phyloP scores from a whole-genome alignment of 2,888 invertebrate species.

The Pherbina coryleti region DNA sequence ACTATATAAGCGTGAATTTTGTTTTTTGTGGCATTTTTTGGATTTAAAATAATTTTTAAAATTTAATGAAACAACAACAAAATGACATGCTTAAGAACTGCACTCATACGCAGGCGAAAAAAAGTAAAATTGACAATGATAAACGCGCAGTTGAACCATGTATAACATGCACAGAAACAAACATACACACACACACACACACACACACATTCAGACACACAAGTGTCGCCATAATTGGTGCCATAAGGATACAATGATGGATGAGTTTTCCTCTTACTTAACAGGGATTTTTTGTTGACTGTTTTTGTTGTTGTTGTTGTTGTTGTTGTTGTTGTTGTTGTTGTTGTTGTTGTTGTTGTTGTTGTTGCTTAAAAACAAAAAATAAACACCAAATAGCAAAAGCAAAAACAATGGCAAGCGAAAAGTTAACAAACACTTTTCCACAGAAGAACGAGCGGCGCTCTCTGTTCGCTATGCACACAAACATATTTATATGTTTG shows the following conservation, averaged over 20 bases:
- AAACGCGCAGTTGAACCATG: constrained; percentile 7
- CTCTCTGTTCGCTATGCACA: background rate
- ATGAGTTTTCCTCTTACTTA: constrained; percentile 36
- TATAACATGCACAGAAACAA: constrained; percentile 8
- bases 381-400: background rate
- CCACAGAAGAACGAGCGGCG: background rate
- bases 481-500: background rate
- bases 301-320: background rate
- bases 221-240: constrained; percentile 45
- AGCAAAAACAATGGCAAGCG: background rate
- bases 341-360: background rate
- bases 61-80: background rate
- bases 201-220: constrained; percentile 5
- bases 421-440: constrained; percentile 10
- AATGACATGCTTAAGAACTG: background rate
- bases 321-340: background rate
- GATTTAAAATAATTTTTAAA: background rate
- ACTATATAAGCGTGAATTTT: too few relatives aligned
- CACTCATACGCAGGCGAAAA: background rate
- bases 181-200: background rate
- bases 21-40: too few relatives aligned
- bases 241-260: constrained; percentile 45
- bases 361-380: background rate
- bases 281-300: background rate
- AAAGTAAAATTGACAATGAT: constrained; percentile 15